A percentile compares a stretch with the other conserved stretches of the same genome.
Evolutionary conservation across 2,113 vertebrate species (phyloP).

Genomic region (Procavia capensis): DNA sequence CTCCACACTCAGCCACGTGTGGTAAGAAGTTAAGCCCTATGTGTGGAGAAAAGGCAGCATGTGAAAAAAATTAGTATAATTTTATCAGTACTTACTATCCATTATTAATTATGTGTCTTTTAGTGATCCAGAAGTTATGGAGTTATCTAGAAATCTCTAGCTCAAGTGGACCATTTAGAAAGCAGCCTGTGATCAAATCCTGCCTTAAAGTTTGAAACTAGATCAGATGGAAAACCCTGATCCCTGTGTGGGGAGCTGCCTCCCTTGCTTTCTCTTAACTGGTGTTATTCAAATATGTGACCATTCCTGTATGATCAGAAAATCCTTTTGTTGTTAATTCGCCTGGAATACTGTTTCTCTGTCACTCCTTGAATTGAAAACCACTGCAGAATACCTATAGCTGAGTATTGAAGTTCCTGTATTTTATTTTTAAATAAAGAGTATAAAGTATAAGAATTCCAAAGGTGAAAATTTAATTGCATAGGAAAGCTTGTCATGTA

Average conservation of each 20-base stretch:
- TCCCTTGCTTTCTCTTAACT: background rate
- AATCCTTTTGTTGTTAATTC: background rate
- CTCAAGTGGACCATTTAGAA: background rate
- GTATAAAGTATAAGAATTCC: background rate
- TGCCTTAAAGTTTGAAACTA: background rate
- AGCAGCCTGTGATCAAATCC: background rate
- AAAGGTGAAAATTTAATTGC: background rate
- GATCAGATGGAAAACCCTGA: background rate
- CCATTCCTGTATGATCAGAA: background rate
- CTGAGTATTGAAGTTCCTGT: background rate
- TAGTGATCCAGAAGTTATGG: background rate
- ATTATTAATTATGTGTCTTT: background rate
- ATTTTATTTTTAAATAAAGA: background rate
- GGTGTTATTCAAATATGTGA: background rate
- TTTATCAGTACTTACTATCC: background rate
- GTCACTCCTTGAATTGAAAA: background rate
- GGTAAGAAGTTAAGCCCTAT: background rate
- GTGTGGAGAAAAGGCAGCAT: background rate
- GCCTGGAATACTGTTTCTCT: background rate
- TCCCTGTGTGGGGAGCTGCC: background rate
- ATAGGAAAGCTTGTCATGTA: background rate
- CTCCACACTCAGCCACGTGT: background rate
- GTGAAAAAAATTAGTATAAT: background rate
- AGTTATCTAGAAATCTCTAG: background rate
- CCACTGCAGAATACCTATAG: background rate